Evolutionary conservation across 1,140 invertebrate genomes (phyloP).

Genomic region (Drosophila melanogaster): Release_6_plus_ISO1_MT NT_033777.3:22196501-22197000

Average conservation of each 20-base stretch:
- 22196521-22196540: constrained; percentile 63
- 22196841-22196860: constrained; percentile 72
- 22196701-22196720: constrained; percentile 18
- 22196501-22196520: constrained; percentile 3
- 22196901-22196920: constrained; percentile 2
- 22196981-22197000: constrained; percentile 28
- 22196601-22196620: constrained; percentile 68
- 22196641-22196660: constrained; percentile 17
- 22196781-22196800: constrained; percentile 16
- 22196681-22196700: neutral
- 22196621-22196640: constrained; percentile 34
- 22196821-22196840: constrained; percentile 82
- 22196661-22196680: neutral
- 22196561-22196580: constrained; percentile 82
- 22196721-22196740: constrained; percentile 58
- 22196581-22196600: constrained; percentile 83
- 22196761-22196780: constrained; percentile 62
- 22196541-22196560: constrained; percentile 79
- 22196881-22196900: constrained; percentile 75
- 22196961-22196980: constrained; percentile 82
- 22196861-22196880: constrained; percentile 62
- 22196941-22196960: constrained; percentile 68
- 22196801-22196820: constrained; percentile 69
- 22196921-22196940: constrained; percentile 54
- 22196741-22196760: constrained; percentile 80